Conservation (phyloP, 2,113 vertebrate genomes). For the Mormoops blainvillei region DNA sequence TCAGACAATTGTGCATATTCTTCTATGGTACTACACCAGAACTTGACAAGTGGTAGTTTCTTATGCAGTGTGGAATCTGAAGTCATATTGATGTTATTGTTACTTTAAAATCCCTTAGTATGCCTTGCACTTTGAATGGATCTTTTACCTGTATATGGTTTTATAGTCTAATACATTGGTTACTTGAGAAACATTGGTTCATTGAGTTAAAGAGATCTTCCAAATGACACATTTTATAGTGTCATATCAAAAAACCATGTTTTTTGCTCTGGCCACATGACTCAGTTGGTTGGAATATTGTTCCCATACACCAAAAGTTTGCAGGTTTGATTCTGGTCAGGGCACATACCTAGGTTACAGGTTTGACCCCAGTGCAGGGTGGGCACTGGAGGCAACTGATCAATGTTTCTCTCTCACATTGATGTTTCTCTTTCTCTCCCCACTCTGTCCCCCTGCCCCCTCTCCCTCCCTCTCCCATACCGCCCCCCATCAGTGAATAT, state of each 20-base stretch:
- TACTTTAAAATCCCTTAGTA: background rate
- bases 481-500: no score
- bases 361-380: no score
- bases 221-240: slow-evolving; percentile 28
- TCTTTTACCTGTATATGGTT: background rate
- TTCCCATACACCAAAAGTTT: no score
- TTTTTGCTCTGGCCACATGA: background rate
- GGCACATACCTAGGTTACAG: no score
- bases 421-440: no score
- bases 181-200: slow-evolving; percentile 22
- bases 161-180: background rate
- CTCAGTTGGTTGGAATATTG: no score
- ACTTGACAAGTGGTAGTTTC: slow-evolving; percentile 22
- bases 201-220: background rate
- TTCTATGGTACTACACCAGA: slow-evolving; percentile 32
- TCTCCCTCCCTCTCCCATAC: no score
- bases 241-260: background rate
- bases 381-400: no score
- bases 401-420: no score
- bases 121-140: background rate
- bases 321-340: no score
- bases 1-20: background rate
- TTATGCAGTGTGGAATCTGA: background rate
- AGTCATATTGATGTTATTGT: background rate
- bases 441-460: no score